Base-by-base conservation (phyloP, 2,888 invertebrate genomes). In the Acronicta leporina region DNA sequence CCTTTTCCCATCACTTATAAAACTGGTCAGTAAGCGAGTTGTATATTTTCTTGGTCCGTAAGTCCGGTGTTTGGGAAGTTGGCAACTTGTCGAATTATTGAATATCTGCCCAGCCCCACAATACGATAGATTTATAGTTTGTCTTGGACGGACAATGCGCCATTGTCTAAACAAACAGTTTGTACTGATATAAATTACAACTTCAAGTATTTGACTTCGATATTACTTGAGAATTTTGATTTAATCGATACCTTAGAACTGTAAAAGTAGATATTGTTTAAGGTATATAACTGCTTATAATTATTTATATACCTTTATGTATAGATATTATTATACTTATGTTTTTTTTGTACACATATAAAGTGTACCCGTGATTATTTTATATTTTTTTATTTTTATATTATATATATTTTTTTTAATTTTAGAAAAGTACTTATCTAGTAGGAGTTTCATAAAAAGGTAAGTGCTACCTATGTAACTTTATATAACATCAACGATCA, bases 1-100 rank as follows among this genome's bases (percentile, higher is more conserved):
- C 1, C 0, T 10, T 0, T 56, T 16, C 50, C 65, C 83, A 78
- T 67, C 79, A n/a, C 81, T 83, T 60, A 16, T 42, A 35, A 65
- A 72, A 74, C 66, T 74, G 85, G 84, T 78, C 86, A 84, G 86
- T 83, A 84, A 85, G 82, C 84, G 87, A 87, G 85, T 91, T 87
- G 81, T 84, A 90, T 91, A 92, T 88, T 94, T 94, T 94, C 94
- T 94, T 94, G 86, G 87, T 61, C 88, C 91, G 86, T 94, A 94
- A 94, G 92, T 92, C 94, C 93, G 93, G 92, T 88, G 86, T 89
- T 91, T 81, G 81, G 64, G 81, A 84, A 92, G 89, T 92, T 90
- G 74, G 83, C 80, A 88, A 91, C 83, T 91, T 90, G 88, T 90
- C 89, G 91, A 94, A 92, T 92, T 92, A 92, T 93, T 89, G 88